phyloP scores from a whole-genome alignment of 2,888 invertebrate genomes.

The Ophraella communa region DNA sequence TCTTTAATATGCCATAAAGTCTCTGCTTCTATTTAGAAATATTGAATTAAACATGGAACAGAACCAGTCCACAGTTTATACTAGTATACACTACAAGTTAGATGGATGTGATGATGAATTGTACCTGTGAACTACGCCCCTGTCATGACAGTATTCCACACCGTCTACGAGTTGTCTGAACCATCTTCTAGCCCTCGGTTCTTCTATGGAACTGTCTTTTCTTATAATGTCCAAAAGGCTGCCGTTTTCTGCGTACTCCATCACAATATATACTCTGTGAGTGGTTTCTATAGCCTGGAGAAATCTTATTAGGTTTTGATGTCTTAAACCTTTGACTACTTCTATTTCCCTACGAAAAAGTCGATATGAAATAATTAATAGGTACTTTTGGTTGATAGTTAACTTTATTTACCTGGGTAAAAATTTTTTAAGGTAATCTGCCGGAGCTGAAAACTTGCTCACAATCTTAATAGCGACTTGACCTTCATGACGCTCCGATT shows the following conservation, averaged over 20 bases:
- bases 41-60: no score
- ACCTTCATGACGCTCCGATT: slow-evolving; percentile 74
- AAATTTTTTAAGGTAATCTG: slow-evolving; percentile 82
- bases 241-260: slow-evolving; percentile 84
- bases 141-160: slow-evolving; percentile 79
- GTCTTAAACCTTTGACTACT: slow-evolving; percentile 80
- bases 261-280: slow-evolving; percentile 83
- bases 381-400: no score
- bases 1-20: no score
- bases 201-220: slow-evolving; percentile 74
- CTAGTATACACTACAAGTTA: no score
- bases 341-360: slow-evolving; percentile 70
- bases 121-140: slow-evolving; percentile 81
- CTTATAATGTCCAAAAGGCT: slow-evolving; percentile 79
- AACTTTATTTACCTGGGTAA: slow-evolving; percentile 69
- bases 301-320: slow-evolving; percentile 80
- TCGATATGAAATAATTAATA: no score
- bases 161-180: slow-evolving; percentile 77
- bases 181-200: slow-evolving; percentile 71
- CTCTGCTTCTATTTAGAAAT: no score
- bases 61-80: not conserved
- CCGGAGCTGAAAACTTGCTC: slow-evolving; percentile 80
- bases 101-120: no score
- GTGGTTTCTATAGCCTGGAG: slow-evolving; percentile 86
- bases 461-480: slow-evolving; percentile 85